Evolutionary conservation across 2,797 vertebrate genomes (phyloP).

Genomic region (Urosaurus nigricauda): DNA sequence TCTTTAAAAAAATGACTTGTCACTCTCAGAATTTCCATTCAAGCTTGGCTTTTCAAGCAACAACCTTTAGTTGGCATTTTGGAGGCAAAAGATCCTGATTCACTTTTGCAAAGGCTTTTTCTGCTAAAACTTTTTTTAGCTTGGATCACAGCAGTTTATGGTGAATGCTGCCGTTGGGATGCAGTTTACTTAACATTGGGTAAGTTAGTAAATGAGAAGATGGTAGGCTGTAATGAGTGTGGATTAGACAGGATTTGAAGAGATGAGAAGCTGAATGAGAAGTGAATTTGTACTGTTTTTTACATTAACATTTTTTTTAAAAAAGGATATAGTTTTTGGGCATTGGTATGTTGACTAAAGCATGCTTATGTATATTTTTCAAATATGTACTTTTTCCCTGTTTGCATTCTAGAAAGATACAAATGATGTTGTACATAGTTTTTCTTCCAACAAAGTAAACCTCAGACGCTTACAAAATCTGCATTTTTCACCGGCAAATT

Average conservation of each 20-base stretch:
- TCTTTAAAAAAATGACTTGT: neutral
- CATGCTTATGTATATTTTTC: neutral
- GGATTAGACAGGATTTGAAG: neutral
- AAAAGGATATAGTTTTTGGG: too few species aligned
- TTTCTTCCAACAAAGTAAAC: neutral
- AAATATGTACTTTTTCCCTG: neutral
- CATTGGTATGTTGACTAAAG: too few species aligned
- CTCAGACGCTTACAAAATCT: neutral
- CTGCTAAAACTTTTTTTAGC: neutral
- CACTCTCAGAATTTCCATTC: slow-evolving; percentile 4
- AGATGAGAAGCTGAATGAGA: neutral
- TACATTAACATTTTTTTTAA: neutral
- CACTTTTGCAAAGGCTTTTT: slow-evolving; percentile 8
- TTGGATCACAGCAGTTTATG: neutral
- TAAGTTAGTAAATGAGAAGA: neutral
- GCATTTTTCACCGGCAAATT: neutral
- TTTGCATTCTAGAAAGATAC: neutral
- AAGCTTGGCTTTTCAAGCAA: slow-evolving; percentile 26
- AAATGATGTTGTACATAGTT: neutral
- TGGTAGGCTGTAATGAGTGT: neutral
- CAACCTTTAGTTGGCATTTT: slow-evolving; percentile 35
- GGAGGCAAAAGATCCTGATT: slow-evolving; percentile 5
- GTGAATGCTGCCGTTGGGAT: neutral
- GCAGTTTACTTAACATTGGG: neutral
- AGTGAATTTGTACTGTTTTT: neutral